Conservation (phyloP, 2,113 vertebrate genomes). For the Calonectris borealis region DNA sequence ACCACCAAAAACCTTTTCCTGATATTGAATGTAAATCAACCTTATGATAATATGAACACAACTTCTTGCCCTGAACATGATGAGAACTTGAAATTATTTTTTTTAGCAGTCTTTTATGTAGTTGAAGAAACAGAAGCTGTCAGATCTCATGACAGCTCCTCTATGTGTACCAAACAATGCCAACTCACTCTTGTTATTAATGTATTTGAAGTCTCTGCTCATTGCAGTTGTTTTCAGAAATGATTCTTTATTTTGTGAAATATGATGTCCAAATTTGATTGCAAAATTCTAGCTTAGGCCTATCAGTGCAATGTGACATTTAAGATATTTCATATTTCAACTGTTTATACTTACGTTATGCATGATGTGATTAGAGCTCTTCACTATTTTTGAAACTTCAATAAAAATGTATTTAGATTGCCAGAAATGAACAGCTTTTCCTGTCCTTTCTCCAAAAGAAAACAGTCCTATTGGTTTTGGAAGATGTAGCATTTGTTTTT, state of each 20-base stretch:
- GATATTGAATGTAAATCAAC: neutral
- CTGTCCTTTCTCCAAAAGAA: neutral
- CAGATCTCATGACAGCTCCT: neutral
- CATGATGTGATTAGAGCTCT: neutral
- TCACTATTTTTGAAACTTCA: neutral
- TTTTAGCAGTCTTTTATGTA: neutral
- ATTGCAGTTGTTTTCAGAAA: neutral
- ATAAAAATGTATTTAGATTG: neutral
- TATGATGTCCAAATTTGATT: neutral
- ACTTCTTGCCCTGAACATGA: neutral
- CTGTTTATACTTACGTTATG: neutral
- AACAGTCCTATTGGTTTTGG: neutral
- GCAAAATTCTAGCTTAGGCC: neutral
- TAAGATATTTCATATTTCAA: neutral
- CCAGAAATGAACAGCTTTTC: neutral
- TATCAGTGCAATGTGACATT: neutral
- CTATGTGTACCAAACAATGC: neutral
- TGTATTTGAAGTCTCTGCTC: slow-evolving; percentile 1
- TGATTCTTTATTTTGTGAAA: neutral
- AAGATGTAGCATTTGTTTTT: neutral
- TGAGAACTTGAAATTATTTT: neutral
- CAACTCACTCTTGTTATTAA: neutral
- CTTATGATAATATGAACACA: neutral
- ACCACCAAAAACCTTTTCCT: neutral
- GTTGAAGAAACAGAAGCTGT: neutral